Evolutionary conservation across 2,888 invertebrate genomes (phyloP).

Genomic region (Drosophila multiciliata): DNA sequence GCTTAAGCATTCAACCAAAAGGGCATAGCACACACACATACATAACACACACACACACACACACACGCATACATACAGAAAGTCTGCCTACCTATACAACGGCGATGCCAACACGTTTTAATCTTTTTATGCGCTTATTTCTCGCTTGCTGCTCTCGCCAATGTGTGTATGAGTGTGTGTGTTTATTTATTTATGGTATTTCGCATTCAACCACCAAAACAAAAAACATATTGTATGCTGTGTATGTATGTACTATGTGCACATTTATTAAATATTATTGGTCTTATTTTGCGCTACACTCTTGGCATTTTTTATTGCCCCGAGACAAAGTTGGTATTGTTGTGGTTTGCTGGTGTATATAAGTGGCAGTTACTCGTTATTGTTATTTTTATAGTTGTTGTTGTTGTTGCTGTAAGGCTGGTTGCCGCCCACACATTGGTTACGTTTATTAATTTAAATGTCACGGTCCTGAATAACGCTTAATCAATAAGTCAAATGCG

Average conservation of each 20-base stretch:
- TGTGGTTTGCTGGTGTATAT: slow-evolving; percentile 48
- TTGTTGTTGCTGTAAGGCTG: slow-evolving; percentile 13
- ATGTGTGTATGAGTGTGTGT: slow-evolving; percentile 16
- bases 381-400: slow-evolving; percentile 26
- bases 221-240: slow-evolving; percentile 53
- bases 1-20: slow-evolving; percentile 75
- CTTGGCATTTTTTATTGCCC: slow-evolving; percentile 77
- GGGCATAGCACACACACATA: slow-evolving; percentile 57
- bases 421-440: slow-evolving; percentile 15
- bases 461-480: slow-evolving; percentile 66
- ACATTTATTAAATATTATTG: slow-evolving; percentile 83
- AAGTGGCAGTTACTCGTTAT: slow-evolving; percentile 54
- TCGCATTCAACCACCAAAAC: slow-evolving; percentile 78
- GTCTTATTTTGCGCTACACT: slow-evolving; percentile 73
- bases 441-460: slow-evolving; percentile 76
- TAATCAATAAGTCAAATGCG: slow-evolving; percentile 65
- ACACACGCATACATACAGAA: slow-evolving; percentile 8
- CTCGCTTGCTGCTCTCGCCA: slow-evolving; percentile 20
- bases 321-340: slow-evolving; percentile 59
- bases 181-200: slow-evolving; percentile 80
- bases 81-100: slow-evolving; percentile 66
- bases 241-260: slow-evolving; percentile 37
- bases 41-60: slow-evolving; percentile 34
- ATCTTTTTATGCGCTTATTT: slow-evolving; percentile 66
- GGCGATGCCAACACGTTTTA: slow-evolving; percentile 58